These are phyloP conservation scores for Charaxes varanes DNA, from an alignment of 1,140 invertebrate species.

Conservation along the genomic window DNA sequence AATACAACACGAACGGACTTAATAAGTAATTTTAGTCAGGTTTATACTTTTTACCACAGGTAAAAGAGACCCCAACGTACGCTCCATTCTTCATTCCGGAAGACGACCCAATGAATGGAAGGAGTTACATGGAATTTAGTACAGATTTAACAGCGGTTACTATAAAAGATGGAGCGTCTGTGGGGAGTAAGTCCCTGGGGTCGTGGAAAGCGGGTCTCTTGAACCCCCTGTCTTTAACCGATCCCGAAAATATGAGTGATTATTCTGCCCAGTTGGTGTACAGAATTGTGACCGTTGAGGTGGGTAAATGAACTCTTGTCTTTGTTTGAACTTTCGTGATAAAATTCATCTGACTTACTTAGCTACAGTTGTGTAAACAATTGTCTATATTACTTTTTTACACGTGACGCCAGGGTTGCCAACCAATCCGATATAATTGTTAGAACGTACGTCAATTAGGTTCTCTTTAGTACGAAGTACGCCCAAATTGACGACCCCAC, in stretches of 20 bases:
- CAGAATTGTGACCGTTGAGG: conserved; percentile 85
- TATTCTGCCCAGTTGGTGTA: conserved; percentile 87
- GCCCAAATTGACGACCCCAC: too few species aligned
- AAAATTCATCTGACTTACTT: conserved; percentile 35
- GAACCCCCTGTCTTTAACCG: conserved; percentile 77
- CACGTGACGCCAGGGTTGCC: too few species aligned
- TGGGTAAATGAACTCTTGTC: conserved; percentile 55
- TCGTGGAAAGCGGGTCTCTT: conserved; percentile 81
- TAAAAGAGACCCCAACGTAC: conserved; percentile 79
- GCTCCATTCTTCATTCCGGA: conserved; percentile 76
- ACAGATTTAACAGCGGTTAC: conserved; percentile 80
- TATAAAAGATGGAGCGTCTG: conserved; percentile 78
- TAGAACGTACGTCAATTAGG: too few species aligned
- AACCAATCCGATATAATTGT: too few species aligned
- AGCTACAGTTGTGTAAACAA: conserved; percentile 50
- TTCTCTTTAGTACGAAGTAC: too few species aligned
- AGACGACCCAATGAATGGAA: conserved; percentile 77
- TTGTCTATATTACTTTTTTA: conserved; percentile 29
- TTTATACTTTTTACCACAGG: conserved; percentile 38
- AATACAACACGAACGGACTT: too few species aligned
- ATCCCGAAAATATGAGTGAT: conserved; percentile 80
- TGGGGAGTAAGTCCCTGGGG: conserved; percentile 77
- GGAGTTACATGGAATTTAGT: conserved; percentile 83
- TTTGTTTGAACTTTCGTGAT: conserved; percentile 26
- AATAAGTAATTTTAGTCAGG: background rate